Percentiles rank a stretch among this genome's conserved stretches.
Conservation (phyloP, 2,113 vertebrate genomes). For the Ammospiza caudacuta region DNA sequence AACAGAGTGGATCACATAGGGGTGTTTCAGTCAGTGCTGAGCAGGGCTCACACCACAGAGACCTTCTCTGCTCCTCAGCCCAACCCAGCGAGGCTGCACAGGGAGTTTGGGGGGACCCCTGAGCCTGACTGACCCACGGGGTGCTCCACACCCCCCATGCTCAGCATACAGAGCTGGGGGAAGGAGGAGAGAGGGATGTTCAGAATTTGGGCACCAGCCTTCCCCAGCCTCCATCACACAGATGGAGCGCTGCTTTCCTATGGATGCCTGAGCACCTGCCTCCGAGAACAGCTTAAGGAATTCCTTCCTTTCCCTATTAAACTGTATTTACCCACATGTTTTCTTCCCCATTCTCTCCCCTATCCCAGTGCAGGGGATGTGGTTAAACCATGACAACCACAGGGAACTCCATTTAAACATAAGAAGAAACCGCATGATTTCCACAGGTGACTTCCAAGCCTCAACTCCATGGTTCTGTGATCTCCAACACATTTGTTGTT, state of each 20-base stretch:
- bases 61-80: neutral
- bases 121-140: neutral
- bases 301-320: no score
- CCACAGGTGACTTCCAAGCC: neutral
- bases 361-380: neutral
- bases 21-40: neutral
- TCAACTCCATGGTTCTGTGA: neutral
- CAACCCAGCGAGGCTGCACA: neutral
- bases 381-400: neutral
- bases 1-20: fast-evolving
- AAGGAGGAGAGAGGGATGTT: neutral
- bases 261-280: neutral
- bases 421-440: fast-evolving
- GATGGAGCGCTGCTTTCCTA: neutral
- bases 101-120: neutral
- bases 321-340: neutral
- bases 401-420: neutral
- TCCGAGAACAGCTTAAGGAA: fast-evolving
- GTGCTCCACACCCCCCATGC: neutral
- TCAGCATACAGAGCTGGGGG: neutral
- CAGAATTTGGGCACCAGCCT: neutral
- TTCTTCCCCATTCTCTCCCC: neutral
- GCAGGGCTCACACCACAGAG: neutral
- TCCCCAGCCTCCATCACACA: neutral
- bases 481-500: neutral